These are phyloP conservation scores for Ornithorhynchus anatinus DNA, from an alignment of 2,113 vertebrate species.

Conservation along the genomic window DNA sequence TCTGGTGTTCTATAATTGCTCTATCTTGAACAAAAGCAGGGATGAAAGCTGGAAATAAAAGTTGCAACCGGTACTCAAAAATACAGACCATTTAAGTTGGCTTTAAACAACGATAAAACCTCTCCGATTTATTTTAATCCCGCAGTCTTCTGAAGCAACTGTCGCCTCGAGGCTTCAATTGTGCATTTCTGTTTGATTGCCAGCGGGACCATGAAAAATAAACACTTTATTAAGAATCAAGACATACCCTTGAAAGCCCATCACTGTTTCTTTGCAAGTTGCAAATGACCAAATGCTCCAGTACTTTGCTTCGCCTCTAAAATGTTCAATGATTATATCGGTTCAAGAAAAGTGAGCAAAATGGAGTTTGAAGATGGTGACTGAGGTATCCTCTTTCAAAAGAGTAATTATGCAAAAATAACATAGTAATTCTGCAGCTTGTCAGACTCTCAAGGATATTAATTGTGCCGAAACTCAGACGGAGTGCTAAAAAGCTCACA, in stretches of 20 bases:
- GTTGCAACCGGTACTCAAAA: slow-evolving; percentile 29
- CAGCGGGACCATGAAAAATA: slow-evolving; percentile 54
- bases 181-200: slow-evolving; percentile 49
- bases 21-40: slow-evolving; percentile 21
- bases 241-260: slow-evolving; percentile 48
- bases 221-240: slow-evolving; percentile 62
- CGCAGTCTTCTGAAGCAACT: slow-evolving; percentile 48
- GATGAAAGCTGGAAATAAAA: slow-evolving; percentile 47
- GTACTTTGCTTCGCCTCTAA: slow-evolving; percentile 41
- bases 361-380: background rate
- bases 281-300: slow-evolving; percentile 54
- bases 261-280: slow-evolving; percentile 55
- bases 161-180: slow-evolving; percentile 49
- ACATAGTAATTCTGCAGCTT: background rate
- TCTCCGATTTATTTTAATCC: slow-evolving; percentile 40
- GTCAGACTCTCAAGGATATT: background rate
- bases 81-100: slow-evolving; percentile 21
- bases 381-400: background rate
- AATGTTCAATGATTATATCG: slow-evolving; percentile 51
- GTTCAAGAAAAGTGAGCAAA: slow-evolving; percentile 23
- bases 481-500: too few relatives aligned
- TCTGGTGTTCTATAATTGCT: slow-evolving; percentile 34
- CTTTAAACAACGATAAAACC: slow-evolving; percentile 49
- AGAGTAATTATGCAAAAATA: background rate
- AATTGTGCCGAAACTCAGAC: background rate